Evolutionary conservation across 2,797 vertebrate species (phyloP).

Genomic region (Adelosebastes latens): DNA sequence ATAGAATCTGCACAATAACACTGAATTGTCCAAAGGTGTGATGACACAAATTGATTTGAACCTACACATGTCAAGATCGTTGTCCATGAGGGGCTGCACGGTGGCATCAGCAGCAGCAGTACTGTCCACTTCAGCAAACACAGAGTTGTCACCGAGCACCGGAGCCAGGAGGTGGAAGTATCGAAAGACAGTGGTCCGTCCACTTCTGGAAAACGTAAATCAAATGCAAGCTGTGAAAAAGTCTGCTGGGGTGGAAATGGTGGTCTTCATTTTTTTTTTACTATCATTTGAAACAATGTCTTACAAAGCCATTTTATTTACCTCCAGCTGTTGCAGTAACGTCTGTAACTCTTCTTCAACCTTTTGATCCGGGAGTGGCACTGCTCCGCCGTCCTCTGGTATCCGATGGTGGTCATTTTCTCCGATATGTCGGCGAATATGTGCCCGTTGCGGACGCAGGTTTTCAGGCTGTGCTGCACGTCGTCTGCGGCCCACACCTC

Average conservation of each 20-base stretch:
- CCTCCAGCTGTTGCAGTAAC: conserved; percentile 73
- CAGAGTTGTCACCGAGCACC: conserved; percentile 63
- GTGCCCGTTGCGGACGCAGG: conserved; percentile 71
- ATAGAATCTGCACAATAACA: background rate
- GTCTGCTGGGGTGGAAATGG: background rate
- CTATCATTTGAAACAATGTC: background rate
- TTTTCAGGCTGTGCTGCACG: conserved; percentile 73
- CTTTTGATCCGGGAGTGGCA: conserved; percentile 75
- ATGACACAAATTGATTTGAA: background rate
- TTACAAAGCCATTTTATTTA: background rate
- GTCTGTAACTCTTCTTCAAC: conserved; percentile 77
- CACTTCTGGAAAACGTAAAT: conserved; percentile 51
- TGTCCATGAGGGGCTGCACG: conserved; percentile 38
- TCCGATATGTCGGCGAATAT: conserved; percentile 69
- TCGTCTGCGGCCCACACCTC: conserved; percentile 75
- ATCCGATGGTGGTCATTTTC: conserved; percentile 62
- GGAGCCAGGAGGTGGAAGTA: conserved; percentile 77
- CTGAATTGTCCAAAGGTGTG: background rate
- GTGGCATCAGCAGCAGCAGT: conserved; percentile 15
- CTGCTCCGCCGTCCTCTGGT: conserved; percentile 70
- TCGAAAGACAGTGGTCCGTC: conserved; percentile 56
- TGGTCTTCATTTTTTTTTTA: background rate
- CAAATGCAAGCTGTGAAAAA: background rate
- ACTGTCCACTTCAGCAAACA: conserved; percentile 24
- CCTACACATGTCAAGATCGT: conserved; percentile 65